Evolutionary conservation across 2,113 vertebrate species (phyloP).

Genomic region (Acanthisitta chloris): DNA sequence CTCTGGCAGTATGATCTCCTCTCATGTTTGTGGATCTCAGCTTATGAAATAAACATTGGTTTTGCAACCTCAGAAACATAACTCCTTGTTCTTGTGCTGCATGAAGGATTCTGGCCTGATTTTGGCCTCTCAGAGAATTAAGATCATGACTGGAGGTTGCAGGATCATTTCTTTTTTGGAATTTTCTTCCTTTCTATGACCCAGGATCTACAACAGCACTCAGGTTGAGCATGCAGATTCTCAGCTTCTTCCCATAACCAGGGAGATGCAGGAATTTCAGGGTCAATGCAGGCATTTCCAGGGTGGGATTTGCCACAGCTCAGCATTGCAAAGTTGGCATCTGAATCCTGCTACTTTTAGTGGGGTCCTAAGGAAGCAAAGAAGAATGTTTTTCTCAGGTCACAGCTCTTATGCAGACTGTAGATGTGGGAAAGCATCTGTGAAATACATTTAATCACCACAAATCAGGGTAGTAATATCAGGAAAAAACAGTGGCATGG

Average conservation of each 20-base stretch:
- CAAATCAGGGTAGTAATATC: background rate
- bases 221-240: background rate
- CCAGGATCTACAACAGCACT: background rate
- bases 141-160: background rate
- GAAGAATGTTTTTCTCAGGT: background rate
- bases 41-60: constrained; percentile 54
- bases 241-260: background rate
- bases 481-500: background rate
- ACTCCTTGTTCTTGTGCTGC: background rate
- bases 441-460: background rate
- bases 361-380: background rate
- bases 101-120: background rate
- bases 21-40: constrained; percentile 40
- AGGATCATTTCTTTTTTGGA: background rate
- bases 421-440: background rate
- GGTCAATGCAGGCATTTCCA: background rate
- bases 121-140: background rate
- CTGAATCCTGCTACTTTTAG: background rate
- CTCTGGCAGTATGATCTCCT: constrained; percentile 44
- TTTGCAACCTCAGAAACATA: background rate
- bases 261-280: background rate
- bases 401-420: background rate
- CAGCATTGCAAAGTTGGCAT: background rate
- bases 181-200: background rate
- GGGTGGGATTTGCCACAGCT: background rate